Evolutionary conservation across 1,140 invertebrate species (phyloP), one percentile per base, ranked within the genome.

Genomic region (Cherax quadricarinatus): DNA sequence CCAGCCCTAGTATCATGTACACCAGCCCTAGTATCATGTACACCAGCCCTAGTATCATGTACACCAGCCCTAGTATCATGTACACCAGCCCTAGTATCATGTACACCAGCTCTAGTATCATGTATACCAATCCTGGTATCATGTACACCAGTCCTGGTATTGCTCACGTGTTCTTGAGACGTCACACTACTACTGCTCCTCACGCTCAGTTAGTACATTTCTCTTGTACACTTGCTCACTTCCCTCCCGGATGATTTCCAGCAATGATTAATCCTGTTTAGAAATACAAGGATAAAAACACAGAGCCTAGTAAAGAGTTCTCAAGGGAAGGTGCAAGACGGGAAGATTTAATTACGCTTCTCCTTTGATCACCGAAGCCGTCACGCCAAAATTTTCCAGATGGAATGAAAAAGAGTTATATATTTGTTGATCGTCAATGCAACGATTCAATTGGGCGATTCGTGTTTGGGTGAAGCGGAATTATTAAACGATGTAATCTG

Each of bases 401-500:
- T 48, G 3, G 5, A 66, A 66, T 18, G 18, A 70, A 66, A 70
- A 49, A 70, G 73, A 75, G 48, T 12, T 73, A 88, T 79, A 51
- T 78, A 88, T 80, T 80, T 88, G 73, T 88, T 51, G 75, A 88
- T 80, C 73, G 73, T 41, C 73, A 30, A 18, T 66, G 53, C 60
- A 66, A 48, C 48, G 75, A 60, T 75, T 80, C 78, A 88, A 88
- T 79, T 88, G 86, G 60, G 51, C 57, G 51, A 60, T 4, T 83
- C 51, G 24, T 57, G 81, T 83, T 83, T 16, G 24, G 21, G 57
- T 83, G 48, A 83, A 83, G 51, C 16, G 81, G 81, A 60, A 60
- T 83, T 83, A 83, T 83, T 83, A 83, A 83, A 60, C 81, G 81
- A 18, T 14, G 7, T 83, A 83, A 83, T 83, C 81, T 83, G 24